phyloP scores from a whole-genome alignment of 2,113 vertebrate genomes.

The Sylvietta virens region DNA sequence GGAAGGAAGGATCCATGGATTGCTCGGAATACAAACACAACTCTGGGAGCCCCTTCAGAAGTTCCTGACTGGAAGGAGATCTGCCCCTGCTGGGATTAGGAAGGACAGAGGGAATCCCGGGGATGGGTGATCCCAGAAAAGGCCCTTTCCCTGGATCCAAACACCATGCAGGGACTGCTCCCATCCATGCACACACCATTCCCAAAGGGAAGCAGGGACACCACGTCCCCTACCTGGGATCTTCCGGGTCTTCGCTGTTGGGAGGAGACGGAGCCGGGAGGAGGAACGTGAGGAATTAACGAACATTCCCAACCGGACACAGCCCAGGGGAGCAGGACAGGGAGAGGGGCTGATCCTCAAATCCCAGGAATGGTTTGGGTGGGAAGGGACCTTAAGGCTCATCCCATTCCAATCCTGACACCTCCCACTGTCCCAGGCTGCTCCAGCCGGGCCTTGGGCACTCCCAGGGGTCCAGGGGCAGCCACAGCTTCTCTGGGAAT shows the following conservation, averaged over 20 bases:
- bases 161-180: background rate
- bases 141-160: background rate
- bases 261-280: background rate
- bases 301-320: background rate
- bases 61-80: background rate
- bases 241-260: constrained; percentile 25
- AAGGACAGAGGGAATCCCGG: background rate
- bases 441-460: background rate
- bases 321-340: background rate
- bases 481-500: background rate
- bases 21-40: background rate
- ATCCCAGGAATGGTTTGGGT: background rate
- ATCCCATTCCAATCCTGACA: background rate
- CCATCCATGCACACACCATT: background rate
- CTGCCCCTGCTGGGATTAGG: background rate
- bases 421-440: accelerated
- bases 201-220: background rate
- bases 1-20: background rate
- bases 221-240: background rate
- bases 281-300: background rate
- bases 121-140: background rate
- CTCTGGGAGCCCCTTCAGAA: background rate
- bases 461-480: background rate
- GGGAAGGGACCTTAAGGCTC: background rate
- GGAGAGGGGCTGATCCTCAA: background rate